Conservation (phyloP, 2,113 vertebrate genomes). For the Chaetodon auriga region DNA sequence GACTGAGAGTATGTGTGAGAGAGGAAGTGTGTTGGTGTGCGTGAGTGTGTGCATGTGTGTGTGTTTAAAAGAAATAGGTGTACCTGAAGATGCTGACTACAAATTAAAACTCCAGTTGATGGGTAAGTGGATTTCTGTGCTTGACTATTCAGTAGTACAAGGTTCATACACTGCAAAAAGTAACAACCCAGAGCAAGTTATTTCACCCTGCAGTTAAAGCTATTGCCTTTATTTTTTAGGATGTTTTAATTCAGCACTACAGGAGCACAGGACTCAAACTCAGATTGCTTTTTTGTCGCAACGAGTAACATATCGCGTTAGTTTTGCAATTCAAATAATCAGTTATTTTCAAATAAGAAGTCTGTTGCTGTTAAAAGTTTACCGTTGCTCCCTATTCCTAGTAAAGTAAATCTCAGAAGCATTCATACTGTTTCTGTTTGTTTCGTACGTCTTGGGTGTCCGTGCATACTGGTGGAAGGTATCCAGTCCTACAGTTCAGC, state of each 20-base stretch:
- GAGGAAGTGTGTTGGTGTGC: background rate
- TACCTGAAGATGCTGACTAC: conserved; percentile 71
- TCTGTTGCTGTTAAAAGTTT: no score
- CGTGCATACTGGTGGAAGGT: no score
- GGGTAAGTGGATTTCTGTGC: conserved; percentile 72
- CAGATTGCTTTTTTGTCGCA: no score
- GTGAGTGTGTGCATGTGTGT: background rate
- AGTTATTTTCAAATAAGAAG: no score
- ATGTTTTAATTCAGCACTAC: background rate
- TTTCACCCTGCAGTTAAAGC: conserved; percentile 16
- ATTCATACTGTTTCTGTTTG: no score
- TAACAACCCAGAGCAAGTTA: conserved; percentile 11
- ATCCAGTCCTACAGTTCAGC: no score
- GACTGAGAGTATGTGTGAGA: background rate
- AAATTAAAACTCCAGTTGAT: conserved; percentile 66
- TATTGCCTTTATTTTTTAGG: background rate
- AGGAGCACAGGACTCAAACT: no score
- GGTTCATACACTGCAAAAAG: conserved; percentile 58
- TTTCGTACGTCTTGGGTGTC: no score
- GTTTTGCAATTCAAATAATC: no score
- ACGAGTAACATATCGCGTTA: no score
- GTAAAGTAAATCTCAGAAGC: no score
- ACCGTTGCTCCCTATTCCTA: no score
- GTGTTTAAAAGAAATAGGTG: conserved; percentile 34
- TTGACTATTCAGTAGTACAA: conserved; percentile 68